Evolutionary conservation across 1,140 invertebrate genomes (phyloP), one percentile per base, ranked within the genome.

Genomic region (Procambarus clarkii): DNA sequence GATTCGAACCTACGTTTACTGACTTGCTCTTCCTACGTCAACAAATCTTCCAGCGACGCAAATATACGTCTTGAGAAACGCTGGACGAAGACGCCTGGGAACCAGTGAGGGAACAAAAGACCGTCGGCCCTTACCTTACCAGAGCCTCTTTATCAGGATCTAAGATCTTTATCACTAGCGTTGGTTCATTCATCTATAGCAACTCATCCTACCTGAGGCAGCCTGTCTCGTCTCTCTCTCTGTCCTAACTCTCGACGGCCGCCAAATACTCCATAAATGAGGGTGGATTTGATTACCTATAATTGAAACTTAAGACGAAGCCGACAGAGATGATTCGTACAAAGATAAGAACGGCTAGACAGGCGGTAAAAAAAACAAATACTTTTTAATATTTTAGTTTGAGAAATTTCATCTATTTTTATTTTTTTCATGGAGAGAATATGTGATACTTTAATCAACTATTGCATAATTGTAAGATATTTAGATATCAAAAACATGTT

Each of bases 71-170:
- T 0, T 11, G 21, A 21, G 21, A 69, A 13, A 69, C 18, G 21
- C 11, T 69, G 4, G 18, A 69, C 64, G 18, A 69, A 69, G 21
- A 69, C 9, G 8, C 13, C 54, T 58, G 64, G 64, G 18, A 69
- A 13, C 64, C 11, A 15, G 64, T 18, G 64, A 21, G 64, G 64
- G 64, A 15, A 21, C 9, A 11, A 69, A 48, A 48, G 0, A 48
- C 18, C 46, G 45, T 9, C 8, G 50, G 45, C 24, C 48, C 45
- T 15, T 45, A 44, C 34, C 18, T 50, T 45, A 46, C 45, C 50
- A 13, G 78, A 79, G 50, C 78, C 78, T 79, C 78, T 50, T 50
- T 79, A 79, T n/a, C 78, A 48, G 78, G 21, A 79, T 79, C 78
- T 13, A 3, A 79, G 78, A 79, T 79, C 78, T 48, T 79, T 79